phyloP scores from a whole-genome alignment of 2,113 vertebrate species.

The Hemibagrus wyckioides region DNA sequence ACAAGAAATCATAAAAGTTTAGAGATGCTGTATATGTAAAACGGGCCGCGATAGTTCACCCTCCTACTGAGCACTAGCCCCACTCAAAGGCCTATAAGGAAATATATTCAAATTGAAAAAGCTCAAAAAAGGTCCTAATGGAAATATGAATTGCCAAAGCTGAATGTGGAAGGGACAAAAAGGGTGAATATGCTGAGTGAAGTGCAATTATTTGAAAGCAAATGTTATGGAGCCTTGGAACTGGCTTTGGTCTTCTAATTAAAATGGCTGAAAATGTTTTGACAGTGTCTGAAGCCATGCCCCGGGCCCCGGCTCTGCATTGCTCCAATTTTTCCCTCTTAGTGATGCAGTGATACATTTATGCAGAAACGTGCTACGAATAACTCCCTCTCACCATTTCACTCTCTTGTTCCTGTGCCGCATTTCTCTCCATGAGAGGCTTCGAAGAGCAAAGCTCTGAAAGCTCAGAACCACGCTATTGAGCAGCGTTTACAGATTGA shows the following conservation, averaged over 20 bases:
- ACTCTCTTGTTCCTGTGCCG: slow-evolving; percentile 1
- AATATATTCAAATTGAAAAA: slow-evolving; percentile 61
- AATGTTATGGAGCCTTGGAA: slow-evolving; percentile 57
- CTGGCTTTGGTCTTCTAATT: slow-evolving; percentile 60
- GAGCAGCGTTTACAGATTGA: background rate
- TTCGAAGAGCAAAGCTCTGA: slow-evolving; percentile 27
- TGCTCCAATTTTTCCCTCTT: slow-evolving; percentile 51
- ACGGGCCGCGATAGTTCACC: background rate
- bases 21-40: background rate
- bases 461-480: slow-evolving; percentile 7
- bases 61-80: slow-evolving; percentile 24
- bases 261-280: slow-evolving; percentile 64
- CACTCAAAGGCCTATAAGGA: slow-evolving; percentile 50
- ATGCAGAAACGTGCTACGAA: slow-evolving; percentile 54
- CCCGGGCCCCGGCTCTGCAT: slow-evolving; percentile 45
- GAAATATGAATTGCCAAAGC: slow-evolving; percentile 58
- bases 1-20: slow-evolving; percentile 10
- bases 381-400: slow-evolving; percentile 47
- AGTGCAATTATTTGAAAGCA: slow-evolving; percentile 60
- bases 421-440: slow-evolving; percentile 35
- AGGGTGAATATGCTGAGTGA: slow-evolving; percentile 55
- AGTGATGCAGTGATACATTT: slow-evolving; percentile 57
- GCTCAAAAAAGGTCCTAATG: slow-evolving; percentile 56
- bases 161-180: slow-evolving; percentile 54
- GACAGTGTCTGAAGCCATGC: slow-evolving; percentile 59